phyloP scores from a whole-genome alignment of 2,888 invertebrate species.

The Pammene aurita region DNA sequence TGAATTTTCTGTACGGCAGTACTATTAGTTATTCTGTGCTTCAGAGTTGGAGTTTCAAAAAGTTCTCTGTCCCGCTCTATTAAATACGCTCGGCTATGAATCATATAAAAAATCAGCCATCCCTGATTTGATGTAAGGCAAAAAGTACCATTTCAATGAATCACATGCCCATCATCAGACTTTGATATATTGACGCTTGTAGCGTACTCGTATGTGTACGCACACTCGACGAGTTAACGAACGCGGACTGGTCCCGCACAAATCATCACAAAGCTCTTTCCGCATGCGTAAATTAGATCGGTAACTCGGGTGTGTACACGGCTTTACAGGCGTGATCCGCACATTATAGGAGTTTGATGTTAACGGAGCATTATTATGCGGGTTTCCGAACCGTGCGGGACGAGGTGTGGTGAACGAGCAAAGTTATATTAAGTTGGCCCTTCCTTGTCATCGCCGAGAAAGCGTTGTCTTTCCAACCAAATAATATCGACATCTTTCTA shows the following conservation, averaged over 20 bases:
- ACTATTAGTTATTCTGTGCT: no score
- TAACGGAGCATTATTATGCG: slow-evolving; percentile 68
- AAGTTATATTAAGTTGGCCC: slow-evolving; percentile 78
- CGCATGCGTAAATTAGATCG: slow-evolving; percentile 35
- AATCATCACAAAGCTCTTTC: slow-evolving; percentile 39
- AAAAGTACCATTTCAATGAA: no score
- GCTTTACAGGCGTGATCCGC: slow-evolving; percentile 62
- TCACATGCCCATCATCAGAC: background rate
- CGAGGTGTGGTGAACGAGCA: slow-evolving; percentile 74
- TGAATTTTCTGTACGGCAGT: no score
- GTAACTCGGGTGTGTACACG: slow-evolving; percentile 32
- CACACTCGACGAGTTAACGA: slow-evolving; percentile 26
- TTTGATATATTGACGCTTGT: no score
- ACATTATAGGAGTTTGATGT: slow-evolving; percentile 65
- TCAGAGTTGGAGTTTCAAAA: no score
- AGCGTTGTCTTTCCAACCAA: slow-evolving; percentile 68
- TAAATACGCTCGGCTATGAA: no score
- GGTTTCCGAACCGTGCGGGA: slow-evolving; percentile 63
- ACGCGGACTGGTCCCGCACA: slow-evolving; percentile 26
- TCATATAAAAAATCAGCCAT: no score
- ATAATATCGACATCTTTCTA: slow-evolving; percentile 47
- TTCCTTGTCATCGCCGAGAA: slow-evolving; percentile 57
- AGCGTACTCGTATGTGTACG: slow-evolving; percentile 9
- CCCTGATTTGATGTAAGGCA: background rate
- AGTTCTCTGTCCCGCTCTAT: no score